Percentiles rank a stretch among this genome's conserved stretches.
These are phyloP conservation scores for Tetranychus piercei DNA, from an alignment of 2,888 invertebrate genomes.

Conservation along the genomic window DNA sequence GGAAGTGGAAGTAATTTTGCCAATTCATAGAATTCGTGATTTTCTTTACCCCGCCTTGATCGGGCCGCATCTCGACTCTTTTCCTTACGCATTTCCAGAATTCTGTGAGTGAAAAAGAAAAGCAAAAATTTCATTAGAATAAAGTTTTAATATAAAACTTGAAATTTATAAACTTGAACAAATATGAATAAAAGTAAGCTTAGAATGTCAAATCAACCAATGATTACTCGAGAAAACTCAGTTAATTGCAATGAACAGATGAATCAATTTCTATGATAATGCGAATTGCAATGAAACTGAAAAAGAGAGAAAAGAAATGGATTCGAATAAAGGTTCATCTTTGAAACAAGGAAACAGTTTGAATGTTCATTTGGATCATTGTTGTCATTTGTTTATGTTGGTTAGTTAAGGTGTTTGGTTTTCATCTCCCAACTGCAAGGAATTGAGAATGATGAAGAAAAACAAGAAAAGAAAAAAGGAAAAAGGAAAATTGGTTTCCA, in stretches of 20 bases:
- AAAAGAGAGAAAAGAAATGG: too few relatives aligned
- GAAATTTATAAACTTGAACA: not conserved
- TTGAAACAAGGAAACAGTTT: too few relatives aligned
- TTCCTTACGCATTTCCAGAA: constrained; percentile 77
- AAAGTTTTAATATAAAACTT: not conserved
- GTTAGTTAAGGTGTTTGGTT: too few relatives aligned
- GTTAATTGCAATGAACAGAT: too few relatives aligned
- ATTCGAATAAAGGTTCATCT: too few relatives aligned
- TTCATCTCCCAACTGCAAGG: not conserved
- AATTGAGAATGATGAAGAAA: not conserved
- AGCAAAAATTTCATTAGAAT: not conserved
- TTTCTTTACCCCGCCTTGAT: constrained; percentile 77
- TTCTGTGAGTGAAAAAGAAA: constrained; percentile 42
- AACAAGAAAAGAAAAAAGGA: not conserved
- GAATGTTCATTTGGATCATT: too few relatives aligned
- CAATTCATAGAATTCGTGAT: constrained; percentile 87
- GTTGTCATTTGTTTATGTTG: too few relatives aligned
- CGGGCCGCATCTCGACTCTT: constrained; percentile 81
- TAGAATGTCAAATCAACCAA: too few relatives aligned
- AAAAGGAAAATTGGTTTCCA: not conserved
- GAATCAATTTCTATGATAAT: too few relatives aligned
- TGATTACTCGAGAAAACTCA: too few relatives aligned
- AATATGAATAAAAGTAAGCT: too few relatives aligned
- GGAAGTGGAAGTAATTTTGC: constrained; percentile 44
- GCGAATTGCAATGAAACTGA: too few relatives aligned